Evolutionary conservation across 2,888 invertebrate genomes (phyloP), one percentile per base, ranked within the genome.

Genomic region (Anorthoa munda): DNA sequence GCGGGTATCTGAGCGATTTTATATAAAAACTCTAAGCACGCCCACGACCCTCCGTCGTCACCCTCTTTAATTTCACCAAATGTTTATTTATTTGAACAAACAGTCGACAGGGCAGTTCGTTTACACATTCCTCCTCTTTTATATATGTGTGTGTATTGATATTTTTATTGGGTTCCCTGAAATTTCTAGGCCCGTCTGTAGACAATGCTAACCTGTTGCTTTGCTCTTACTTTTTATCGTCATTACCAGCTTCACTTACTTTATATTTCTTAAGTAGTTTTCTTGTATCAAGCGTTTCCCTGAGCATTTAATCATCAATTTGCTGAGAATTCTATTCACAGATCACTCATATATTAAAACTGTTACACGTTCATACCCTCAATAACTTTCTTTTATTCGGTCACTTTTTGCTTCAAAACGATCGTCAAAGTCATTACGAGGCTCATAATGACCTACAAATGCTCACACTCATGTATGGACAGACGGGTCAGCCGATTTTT

Each of bases 41-140:
- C 87, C 81, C 85, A 72, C 82, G 82, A 84, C 86, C 87, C 86
- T 86, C 87, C 83, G 84, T 87, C 79, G 77, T 78, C 87, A 87
- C 91, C 90, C 92, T 91, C 91, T 93, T 93, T 94, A 94, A 94
- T 94, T 95, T 93, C 89, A 87, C 90, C 89, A 89, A 91, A 92
- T 93, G 93, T 94, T 93, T 94, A 93, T 94, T 94, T 94, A 94
- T 94, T 93, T 87, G 90, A 85, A 90, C 92, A 90, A 92, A 90
- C 90, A 92, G 90, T 86, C 89, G 90, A 90, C 90, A 88, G 90
- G 90, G 88, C 91, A 92, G 92, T 92, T 90, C 91, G 91, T 91
- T 92, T 92, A 88, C 92, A 92, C 92, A 93, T 93, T 92, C 92
- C 91, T 87, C 90, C 91, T 91, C 89, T 91, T 89, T 85, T 87